Conservation (phyloP, 2,888 invertebrate genomes). For the Nephrotoma flavescens region DNA sequence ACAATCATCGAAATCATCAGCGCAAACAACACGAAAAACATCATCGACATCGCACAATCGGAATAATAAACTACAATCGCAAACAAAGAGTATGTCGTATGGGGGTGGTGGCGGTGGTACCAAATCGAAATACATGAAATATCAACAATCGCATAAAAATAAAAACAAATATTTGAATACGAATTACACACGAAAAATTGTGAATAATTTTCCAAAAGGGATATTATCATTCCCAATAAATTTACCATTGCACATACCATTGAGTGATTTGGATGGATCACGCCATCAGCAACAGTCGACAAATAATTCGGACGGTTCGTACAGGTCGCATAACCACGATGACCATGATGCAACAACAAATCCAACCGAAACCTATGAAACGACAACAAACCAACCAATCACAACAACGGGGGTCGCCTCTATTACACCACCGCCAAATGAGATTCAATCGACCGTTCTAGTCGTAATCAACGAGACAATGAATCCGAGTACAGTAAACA, state of each 20-base stretch:
- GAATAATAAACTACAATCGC: neutral
- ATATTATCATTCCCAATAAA: slow-evolving; percentile 13
- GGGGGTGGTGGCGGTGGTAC: neutral
- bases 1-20: neutral
- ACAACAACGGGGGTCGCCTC: neutral
- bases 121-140: neutral
- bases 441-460: neutral
- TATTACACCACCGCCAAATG: neutral
- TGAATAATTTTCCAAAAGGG: slow-evolving; percentile 9
- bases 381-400: neutral
- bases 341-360: neutral
- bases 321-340: neutral
- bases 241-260: slow-evolving; percentile 11
- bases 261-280: neutral
- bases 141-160: slow-evolving; percentile 3
- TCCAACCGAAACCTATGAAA: neutral
- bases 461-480: slow-evolving; percentile 7
- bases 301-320: neutral
- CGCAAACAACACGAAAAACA: neutral
- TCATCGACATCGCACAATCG: slow-evolving; percentile 1
- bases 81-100: neutral
- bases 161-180: neutral
- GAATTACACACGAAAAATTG: neutral
- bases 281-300: neutral
- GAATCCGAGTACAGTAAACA: neutral